Base-by-base conservation (phyloP, 2,113 vertebrate genomes). In the Barbus barbus region DNA sequence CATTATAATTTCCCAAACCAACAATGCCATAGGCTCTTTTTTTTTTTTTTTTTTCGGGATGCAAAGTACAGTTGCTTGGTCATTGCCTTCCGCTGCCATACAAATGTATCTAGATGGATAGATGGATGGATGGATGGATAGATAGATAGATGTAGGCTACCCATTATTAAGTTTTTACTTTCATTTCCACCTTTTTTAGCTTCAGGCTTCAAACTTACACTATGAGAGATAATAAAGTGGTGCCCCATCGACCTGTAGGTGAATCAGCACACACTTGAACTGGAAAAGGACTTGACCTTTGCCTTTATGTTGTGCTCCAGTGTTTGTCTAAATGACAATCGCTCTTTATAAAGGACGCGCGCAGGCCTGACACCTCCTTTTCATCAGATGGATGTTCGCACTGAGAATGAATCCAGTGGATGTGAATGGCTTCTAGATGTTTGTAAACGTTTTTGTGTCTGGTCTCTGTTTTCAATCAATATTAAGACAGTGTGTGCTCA, bases 241-340 rank as follows among this genome's bases (percentile, higher is more conserved):
- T 85, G 26, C 51, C 61, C 46, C 36, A 36, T 78, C 33, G 48
- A 78, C 46, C 81, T 93, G 93, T 96, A 96, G 96, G 96, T 97
- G 96, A 98, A 98, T 97, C 96, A 95, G 94, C 95, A 94, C 95
- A 95, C 95, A 97, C 96, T 97, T 96, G 94, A 96, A 94, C 95
- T 96, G 96, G 91, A 96, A 98, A 95, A 96, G 95, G 96, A 97
- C 96, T 97, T 98, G 98, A 99, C 97, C 97, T 98, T 96, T 96
- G 97, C 95, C 95, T 97, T 97, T 97, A 96, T 98, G 95, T 96
- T 95, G 95, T 93, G 94, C 94, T 84, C 95, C 95, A 95, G 96
- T 98, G 97, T 98, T 98, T 98, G 97, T 96, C 96, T 97, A 97
- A 98, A 98, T 96, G 95, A 97, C 97, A 98, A 98, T 97, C 95